Percentiles rank a stretch among this genome's conserved stretches.
phyloP scores from a whole-genome alignment of 2,113 vertebrate species.

The Caranx ignobilis region DNA sequence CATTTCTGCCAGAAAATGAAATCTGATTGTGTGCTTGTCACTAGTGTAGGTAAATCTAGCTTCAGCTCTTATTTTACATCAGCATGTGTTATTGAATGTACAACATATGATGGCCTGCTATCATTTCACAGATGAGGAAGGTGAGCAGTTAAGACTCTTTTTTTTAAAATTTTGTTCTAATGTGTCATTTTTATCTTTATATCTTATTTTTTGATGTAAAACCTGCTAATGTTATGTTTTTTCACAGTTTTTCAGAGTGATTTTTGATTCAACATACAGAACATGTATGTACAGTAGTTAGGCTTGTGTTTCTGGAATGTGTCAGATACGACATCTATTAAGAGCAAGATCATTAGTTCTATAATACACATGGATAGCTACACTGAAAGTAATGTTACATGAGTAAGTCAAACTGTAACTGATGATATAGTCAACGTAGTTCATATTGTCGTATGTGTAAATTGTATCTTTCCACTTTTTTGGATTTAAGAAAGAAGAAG shows the following conservation, averaged over 20 bases:
- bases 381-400: neutral
- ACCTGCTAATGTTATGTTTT: neutral
- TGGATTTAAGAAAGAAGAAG: conserved; percentile 2
- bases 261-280: neutral
- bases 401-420: neutral
- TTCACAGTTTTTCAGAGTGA: neutral
- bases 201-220: neutral
- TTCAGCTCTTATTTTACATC: neutral
- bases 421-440: neutral
- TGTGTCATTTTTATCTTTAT: neutral
- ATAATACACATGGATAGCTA: neutral
- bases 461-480: neutral
- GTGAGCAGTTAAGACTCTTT: neutral
- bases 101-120: neutral
- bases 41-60: neutral
- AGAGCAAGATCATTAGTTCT: no score
- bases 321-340: no score
- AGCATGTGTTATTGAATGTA: neutral
- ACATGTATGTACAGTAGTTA: neutral
- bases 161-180: no score
- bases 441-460: neutral
- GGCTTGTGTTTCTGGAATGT: neutral
- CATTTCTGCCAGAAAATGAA: neutral
- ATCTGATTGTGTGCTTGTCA: neutral
- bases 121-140: neutral